phyloP scores from a whole-genome alignment of 2,797 vertebrate species.

The Darevskia mixta region DNA sequence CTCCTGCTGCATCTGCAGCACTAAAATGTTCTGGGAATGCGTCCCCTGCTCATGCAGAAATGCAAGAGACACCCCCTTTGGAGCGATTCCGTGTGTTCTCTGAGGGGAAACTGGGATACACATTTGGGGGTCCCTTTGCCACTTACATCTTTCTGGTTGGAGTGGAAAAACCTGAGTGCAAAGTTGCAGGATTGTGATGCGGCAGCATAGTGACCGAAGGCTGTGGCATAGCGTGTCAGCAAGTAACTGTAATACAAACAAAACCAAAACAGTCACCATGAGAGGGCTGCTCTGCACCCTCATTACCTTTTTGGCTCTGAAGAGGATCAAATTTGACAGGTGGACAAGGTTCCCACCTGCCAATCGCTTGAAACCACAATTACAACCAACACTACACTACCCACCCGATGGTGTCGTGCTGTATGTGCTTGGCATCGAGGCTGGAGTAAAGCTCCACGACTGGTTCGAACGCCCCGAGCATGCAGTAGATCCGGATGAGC shows the following conservation, averaged over 20 bases:
- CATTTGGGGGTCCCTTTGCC: conserved; percentile 31
- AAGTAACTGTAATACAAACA: conserved; percentile 85
- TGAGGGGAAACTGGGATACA: not conserved
- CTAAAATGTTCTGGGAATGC: too few relatives aligned
- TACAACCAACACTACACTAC: conserved; percentile 58
- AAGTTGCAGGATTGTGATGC: conserved; percentile 97
- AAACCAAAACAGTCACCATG: conserved; percentile 12
- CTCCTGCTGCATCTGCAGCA: too few relatives aligned
- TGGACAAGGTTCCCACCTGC: too few relatives aligned
- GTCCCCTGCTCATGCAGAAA: not conserved
- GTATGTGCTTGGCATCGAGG: conserved; percentile 96
- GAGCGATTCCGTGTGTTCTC: not conserved
- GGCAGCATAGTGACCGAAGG: conserved; percentile 94
- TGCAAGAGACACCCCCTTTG: not conserved
- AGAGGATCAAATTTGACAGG: too few relatives aligned
- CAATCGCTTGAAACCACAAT: too few relatives aligned
- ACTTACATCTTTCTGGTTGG: conserved; percentile 99
- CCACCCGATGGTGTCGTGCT: conserved; percentile 98
- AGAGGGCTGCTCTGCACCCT: too few relatives aligned
- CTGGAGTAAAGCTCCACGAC: conserved; percentile 96
- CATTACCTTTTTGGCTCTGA: too few relatives aligned
- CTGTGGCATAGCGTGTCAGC: conserved; percentile 92
- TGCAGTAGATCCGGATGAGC: conserved; percentile 94
- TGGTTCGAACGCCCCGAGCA: conserved; percentile 93
- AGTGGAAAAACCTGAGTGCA: conserved; percentile 99